These are phyloP conservation scores for Lepidochitona cinerea DNA, from an alignment of 2,888 invertebrate species.

Conservation along the genomic window DNA sequence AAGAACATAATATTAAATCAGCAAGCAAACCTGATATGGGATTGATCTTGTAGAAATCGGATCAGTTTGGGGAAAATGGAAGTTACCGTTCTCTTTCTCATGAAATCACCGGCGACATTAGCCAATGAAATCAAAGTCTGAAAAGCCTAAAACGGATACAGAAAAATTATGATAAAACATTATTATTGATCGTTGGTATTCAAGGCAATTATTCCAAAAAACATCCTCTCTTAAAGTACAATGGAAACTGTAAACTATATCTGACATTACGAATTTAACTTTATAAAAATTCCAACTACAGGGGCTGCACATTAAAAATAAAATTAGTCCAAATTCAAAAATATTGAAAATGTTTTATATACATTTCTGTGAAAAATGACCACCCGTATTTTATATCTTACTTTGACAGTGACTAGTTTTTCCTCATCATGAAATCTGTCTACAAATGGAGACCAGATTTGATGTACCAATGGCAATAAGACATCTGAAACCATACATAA, in stretches of 20 bases:
- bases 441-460: conserved; percentile 62
- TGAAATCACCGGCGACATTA: conserved; percentile 54
- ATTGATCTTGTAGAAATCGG: conserved; percentile 51
- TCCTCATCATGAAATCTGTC: conserved; percentile 59
- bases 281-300: too few relatives aligned
- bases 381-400: conserved; percentile 25
- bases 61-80: conserved; percentile 56
- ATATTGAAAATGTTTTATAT: background rate
- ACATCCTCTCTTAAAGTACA: too few relatives aligned
- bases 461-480: conserved; percentile 64
- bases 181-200: too few relatives aligned
- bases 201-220: too few relatives aligned
- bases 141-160: conserved; percentile 57
- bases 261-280: too few relatives aligned
- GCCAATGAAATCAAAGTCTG: conserved; percentile 49
- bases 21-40: conserved; percentile 61
- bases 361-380: background rate
- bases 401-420: conserved; percentile 59
- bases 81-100: conserved; percentile 49
- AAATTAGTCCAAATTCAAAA: too few relatives aligned
- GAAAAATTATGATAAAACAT: too few relatives aligned
- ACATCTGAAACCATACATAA: conserved; percentile 58
- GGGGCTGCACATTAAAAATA: too few relatives aligned
- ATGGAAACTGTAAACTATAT: too few relatives aligned
- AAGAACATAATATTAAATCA: too few relatives aligned